Percentiles rank a stretch among this genome's conserved stretches.
These are phyloP conservation scores for Neosilurus hyrtlii DNA, from an alignment of 2,797 vertebrate genomes.

Conservation along the genomic window DNA sequence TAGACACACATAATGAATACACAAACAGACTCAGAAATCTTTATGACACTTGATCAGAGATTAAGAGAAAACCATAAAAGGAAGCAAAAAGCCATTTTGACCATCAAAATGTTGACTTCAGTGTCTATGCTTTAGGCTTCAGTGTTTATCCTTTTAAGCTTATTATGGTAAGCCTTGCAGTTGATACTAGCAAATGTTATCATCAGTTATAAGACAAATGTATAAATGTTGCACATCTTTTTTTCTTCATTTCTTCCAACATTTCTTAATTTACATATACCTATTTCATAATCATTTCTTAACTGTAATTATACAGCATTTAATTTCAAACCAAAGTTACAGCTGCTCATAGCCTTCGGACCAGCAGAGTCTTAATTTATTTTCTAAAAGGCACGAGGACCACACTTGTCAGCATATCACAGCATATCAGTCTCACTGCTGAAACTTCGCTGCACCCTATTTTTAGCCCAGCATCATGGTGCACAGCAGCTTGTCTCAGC, in stretches of 20 bases:
- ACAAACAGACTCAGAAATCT: no score
- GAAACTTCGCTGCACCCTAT: neutral
- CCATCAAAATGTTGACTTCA: no score
- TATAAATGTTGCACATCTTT: neutral
- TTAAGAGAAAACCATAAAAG: no score
- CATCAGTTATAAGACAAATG: neutral
- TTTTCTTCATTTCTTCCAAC: neutral
- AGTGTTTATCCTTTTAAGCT: no score
- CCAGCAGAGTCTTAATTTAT: neutral
- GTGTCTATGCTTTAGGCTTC: no score
- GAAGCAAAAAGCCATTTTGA: no score
- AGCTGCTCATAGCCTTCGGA: neutral
- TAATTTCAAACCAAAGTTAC: neutral
- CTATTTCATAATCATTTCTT: neutral
- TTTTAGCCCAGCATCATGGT: slow-evolving; percentile 15
- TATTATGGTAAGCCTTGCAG: no score
- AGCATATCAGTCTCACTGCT: slow-evolving; percentile 10
- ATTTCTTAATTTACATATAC: neutral
- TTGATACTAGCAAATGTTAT: neutral
- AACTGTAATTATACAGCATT: neutral
- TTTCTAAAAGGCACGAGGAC: neutral
- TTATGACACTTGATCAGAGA: no score
- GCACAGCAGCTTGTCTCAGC: neutral
- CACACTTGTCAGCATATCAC: slow-evolving; percentile 14
- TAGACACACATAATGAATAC: no score